Evolutionary conservation across 1,140 invertebrate species (phyloP), one percentile per base, ranked within the genome.

Genomic region (Hormaphis cornu): DNA sequence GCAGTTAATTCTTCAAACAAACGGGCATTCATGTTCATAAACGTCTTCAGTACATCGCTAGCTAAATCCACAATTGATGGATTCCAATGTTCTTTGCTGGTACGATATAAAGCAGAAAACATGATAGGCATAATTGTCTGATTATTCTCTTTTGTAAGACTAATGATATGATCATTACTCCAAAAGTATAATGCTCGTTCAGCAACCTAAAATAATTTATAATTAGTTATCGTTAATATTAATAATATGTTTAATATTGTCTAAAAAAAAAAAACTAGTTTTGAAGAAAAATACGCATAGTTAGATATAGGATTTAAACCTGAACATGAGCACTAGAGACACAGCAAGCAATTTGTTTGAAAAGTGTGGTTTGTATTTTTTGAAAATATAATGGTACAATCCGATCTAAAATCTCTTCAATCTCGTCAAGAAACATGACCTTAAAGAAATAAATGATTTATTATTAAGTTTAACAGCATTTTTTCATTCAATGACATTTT

Each of bases 11-110:
- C 93, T 81, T 99, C 95, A 81, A 99, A 99, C 40, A 99, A 84
- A 81, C 96, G 97, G 75, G 94, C 95, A 83, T 99, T 98, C 93
- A 99, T 98, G 82, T 99, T 96, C 96, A 98, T 99, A 80, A 99
- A 98, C 71, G 97, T 90, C 82, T 99, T 98, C 75, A 99, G 86
- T 76, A 98, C 96, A 81, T 99, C 99, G 83, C 99, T 99, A 76
- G 99, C 95, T 74, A 99, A 87, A 48, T 95, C 95, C 74, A 98
- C 90, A 76, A 99, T 99, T 69, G 96, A 98, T 83, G 98, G 95
- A 83, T 99, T 99, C 97, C 97, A 99, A 81, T 99, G 97, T 80
- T 97, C 93, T 83, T 99, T 97, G 78, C 93, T 96, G 81, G 95
- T 96, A 78, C 90, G 91, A 81, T 97, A 97, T 74, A 99, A 83